Conservation (phyloP, 2,888 invertebrate genomes). For the Heliconius charithonia region DNA sequence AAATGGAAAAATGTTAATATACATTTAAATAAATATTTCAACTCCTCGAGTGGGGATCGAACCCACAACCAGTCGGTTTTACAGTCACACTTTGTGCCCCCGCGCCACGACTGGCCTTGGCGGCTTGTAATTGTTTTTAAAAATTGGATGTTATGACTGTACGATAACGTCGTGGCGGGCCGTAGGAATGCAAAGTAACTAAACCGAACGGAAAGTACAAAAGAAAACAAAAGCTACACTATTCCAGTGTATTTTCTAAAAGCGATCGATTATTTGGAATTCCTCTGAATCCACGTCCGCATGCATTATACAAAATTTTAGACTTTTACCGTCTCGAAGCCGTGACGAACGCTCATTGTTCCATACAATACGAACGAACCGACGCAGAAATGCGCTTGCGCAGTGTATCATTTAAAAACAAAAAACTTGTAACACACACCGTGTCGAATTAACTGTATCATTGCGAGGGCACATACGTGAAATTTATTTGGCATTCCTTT, state of each 20-base stretch:
- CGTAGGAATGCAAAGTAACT: constrained; percentile 27
- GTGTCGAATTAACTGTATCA: constrained; percentile 41
- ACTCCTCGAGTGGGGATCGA: too few species aligned
- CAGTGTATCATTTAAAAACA: constrained; percentile 28
- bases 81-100: too few species aligned
- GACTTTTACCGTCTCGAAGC: constrained; percentile 38
- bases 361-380: constrained; percentile 35
- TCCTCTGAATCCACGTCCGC: constrained; percentile 33
- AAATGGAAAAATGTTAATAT: too few species aligned
- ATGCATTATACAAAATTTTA: constrained; percentile 27
- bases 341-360: constrained; percentile 46
- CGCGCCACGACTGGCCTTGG: too few species aligned
- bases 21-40: too few species aligned
- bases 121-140: constrained; percentile 6
- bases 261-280: constrained; percentile 45
- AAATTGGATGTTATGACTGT: constrained; percentile 6
- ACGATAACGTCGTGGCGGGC: not conserved
- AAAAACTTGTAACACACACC: constrained; percentile 31
- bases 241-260: constrained; percentile 37
- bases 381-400: constrained; percentile 14
- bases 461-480: constrained; percentile 34
- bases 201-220: constrained; percentile 24
- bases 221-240: constrained; percentile 34
- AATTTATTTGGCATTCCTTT: constrained; percentile 28
- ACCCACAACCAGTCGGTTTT: too few species aligned